Conservation (phyloP, 2,113 vertebrate species). For the Chauna torquata region DNA sequence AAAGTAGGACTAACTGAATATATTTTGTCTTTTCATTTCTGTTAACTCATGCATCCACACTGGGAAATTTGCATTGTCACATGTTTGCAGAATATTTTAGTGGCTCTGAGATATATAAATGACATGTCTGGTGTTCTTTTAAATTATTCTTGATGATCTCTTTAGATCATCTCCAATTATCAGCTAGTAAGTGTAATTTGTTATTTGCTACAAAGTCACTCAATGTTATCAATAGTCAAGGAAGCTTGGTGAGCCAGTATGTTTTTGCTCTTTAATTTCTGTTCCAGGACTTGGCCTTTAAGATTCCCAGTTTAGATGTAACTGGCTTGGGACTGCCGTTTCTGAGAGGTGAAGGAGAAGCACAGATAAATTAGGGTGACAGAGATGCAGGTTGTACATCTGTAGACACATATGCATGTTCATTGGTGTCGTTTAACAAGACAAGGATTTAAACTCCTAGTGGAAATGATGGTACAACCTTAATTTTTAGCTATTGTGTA, state of each 20-base stretch:
- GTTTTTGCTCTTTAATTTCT: not conserved
- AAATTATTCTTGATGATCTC: not conserved
- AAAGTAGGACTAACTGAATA: not conserved
- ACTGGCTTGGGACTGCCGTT: not conserved
- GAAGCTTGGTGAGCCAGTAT: rapidly evolving
- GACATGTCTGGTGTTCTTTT: not conserved
- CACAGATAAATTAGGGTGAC: not conserved
- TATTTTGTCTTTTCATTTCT: not conserved
- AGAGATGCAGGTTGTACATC: not conserved
- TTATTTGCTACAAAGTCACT: not conserved
- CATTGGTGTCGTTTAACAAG: not conserved
- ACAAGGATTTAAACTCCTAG: not conserved
- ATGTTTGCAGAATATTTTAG: not conserved
- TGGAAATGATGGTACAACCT: not conserved
- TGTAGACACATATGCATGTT: not conserved
- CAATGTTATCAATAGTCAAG: not conserved
- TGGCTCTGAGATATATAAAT: not conserved
- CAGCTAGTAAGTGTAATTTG: not conserved
- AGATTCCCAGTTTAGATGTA: not conserved
- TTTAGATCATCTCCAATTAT: not conserved
- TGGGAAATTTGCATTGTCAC: not conserved
- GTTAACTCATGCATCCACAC: not conserved
- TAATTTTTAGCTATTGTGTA: not conserved
- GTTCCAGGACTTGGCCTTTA: not conserved
- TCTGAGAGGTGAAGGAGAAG: not conserved